Evolutionary conservation across 2,797 vertebrate genomes (phyloP), one percentile per base, ranked within the genome.

Genomic region (Paedocypris micromegethes): DNA sequence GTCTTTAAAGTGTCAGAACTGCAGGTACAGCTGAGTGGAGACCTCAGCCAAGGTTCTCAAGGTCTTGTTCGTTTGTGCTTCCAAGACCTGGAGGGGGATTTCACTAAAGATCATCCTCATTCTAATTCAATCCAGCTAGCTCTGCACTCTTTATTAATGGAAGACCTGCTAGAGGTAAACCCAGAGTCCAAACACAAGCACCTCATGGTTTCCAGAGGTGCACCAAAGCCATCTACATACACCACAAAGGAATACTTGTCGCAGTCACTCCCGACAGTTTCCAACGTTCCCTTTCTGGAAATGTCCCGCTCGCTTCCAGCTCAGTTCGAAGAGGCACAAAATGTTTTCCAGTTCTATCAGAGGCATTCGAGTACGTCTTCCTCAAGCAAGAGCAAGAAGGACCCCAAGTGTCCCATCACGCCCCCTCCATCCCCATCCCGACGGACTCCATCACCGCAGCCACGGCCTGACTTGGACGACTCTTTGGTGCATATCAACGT

Each of bases 331-430:
- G 97, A 98, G 82, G 94, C 95, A 0, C 88, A 94, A 3, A 99
- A 99, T 3, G 97, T 99, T 76, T 99, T 99, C 70, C 93, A 99
- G 85, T 88, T 94, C 3, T 99, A 99, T 81, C 96, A 98, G 79
- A 91, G 97, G 73, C 94, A 95, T 39, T 84, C 89, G 3, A 91
- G 85, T 63, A 85, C 86, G 4, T 87, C 93, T 2, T 82, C 84
- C 37, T 74, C 84, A 0, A 78, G 62, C 58, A 94, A 91, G 79
- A 88, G 86, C 67, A 92, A 85, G 58, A 92, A 83, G 54, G 90
- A 89, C 47, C 80, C 90, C 0, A 89, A 90, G 66, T 98, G 85
- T 72, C 95, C 96, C 44, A 84, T 86, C 75, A 99, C 97, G 4
- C 97, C 97, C 2, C 97, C 97, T 4, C 95, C 96, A 62, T 98